Conservation (phyloP, 2,888 invertebrate species). For the Phortica okadai region DNA sequence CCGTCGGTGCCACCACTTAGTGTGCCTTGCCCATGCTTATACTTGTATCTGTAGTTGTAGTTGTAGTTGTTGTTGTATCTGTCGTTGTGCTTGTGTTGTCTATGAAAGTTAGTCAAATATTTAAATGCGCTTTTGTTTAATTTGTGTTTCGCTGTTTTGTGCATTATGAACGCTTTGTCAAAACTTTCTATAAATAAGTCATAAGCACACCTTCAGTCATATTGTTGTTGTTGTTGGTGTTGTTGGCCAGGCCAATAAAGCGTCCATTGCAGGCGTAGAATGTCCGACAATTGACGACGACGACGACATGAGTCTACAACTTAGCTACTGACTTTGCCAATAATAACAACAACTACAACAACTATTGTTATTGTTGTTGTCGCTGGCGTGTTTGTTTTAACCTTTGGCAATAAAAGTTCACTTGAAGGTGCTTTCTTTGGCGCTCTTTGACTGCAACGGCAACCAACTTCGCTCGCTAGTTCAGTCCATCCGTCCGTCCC, state of each 20-base stretch:
- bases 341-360: not conserved
- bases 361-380: constrained; percentile 1
- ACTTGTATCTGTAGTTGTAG: not conserved
- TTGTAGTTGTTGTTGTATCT: constrained; percentile 32
- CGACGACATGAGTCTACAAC: not conserved
- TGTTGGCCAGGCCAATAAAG: not conserved
- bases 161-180: constrained; percentile 50
- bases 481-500: constrained; percentile 6
- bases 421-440: constrained; percentile 18
- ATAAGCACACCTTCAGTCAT: constrained; percentile 27
- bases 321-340: not conserved
- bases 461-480: not conserved
- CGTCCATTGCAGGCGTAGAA: not conserved
- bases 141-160: constrained; percentile 37
- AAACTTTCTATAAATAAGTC: constrained; percentile 64
- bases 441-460: constrained; percentile 12
- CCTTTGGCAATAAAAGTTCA: constrained; percentile 49
- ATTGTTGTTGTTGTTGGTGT: not conserved
- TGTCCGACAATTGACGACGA: not conserved
- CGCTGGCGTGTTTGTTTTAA: constrained; percentile 47
- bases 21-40: not conserved
- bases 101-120: constrained; percentile 62
- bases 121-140: constrained; percentile 64
- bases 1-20: not conserved
- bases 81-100: not conserved